phyloP scores from a whole-genome alignment of 2,113 vertebrate species.

The Phainopepla nitens region DNA sequence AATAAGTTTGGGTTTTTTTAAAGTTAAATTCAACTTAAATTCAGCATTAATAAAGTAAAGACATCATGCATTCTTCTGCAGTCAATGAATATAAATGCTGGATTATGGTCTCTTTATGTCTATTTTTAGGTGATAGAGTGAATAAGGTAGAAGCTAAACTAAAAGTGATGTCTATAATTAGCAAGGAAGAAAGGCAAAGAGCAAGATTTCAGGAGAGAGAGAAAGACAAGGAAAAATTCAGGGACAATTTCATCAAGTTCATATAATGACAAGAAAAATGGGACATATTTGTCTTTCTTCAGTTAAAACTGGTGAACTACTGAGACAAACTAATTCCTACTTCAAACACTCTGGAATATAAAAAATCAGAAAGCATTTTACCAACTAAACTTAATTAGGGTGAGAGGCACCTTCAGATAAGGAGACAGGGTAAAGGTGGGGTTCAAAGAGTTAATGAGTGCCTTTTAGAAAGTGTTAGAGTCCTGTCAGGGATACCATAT shows the following conservation, averaged over 20 bases:
- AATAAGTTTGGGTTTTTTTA: background rate
- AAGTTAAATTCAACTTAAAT: background rate
- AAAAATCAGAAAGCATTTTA: background rate
- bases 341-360: background rate
- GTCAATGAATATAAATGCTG: background rate
- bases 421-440: background rate
- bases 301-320: background rate
- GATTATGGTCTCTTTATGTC: background rate
- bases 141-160: background rate
- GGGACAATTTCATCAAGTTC: background rate
- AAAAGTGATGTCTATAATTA: rapidly evolving
- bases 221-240: background rate
- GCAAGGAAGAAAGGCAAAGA: background rate
- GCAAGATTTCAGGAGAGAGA: background rate
- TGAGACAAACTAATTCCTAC: background rate
- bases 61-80: background rate
- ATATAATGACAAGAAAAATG: background rate
- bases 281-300: background rate
- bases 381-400: background rate
- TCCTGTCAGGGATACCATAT: background rate
- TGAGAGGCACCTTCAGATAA: background rate
- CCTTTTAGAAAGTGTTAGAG: background rate
- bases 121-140: background rate
- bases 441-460: background rate
- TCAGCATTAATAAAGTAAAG: background rate